phyloP scores from a whole-genome alignment of 1,140 invertebrate genomes.

The Drosophila navojoa region DNA sequence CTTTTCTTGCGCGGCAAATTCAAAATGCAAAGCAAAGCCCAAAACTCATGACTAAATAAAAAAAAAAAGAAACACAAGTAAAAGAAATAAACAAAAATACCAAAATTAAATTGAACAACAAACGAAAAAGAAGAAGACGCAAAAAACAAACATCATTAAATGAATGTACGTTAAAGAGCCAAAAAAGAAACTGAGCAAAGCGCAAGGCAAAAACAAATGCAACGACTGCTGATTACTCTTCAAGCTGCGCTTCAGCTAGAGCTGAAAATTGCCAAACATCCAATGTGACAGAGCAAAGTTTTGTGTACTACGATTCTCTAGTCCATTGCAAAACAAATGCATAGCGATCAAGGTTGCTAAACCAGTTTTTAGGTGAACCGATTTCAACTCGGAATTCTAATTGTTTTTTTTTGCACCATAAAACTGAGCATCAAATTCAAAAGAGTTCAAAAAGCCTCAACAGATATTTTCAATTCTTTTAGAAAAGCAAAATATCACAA shows the following conservation, averaged over 20 bases:
- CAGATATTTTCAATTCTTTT: too few species aligned
- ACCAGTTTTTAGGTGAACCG: too few species aligned
- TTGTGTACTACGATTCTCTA: too few species aligned
- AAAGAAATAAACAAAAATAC: background rate
- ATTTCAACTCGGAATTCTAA: too few species aligned
- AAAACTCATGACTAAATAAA: background rate
- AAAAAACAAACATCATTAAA: constrained; percentile 9
- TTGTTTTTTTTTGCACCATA: too few species aligned
- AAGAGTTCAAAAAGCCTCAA: too few species aligned
- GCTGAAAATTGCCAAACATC: background rate
- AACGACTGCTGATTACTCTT: constrained; percentile 1
- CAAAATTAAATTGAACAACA: constrained; percentile 11
- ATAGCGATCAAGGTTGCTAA: too few species aligned
- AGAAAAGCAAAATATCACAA: too few species aligned
- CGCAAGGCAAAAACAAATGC: constrained; percentile 33
- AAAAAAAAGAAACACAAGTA: too few species aligned
- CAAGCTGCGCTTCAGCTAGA: background rate
- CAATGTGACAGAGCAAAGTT: background rate
- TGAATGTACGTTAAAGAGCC: constrained; percentile 25
- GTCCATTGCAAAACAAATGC: too few species aligned
- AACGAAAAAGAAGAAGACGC: constrained; percentile 6
- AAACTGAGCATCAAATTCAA: too few species aligned
- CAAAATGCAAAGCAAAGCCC: constrained; percentile 8
- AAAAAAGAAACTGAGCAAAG: constrained; percentile 29
- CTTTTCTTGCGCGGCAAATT: constrained; percentile 26